These are phyloP conservation scores for Coluber constrictor DNA, from an alignment of 2,797 vertebrate species.

Conservation along the genomic window DNA sequence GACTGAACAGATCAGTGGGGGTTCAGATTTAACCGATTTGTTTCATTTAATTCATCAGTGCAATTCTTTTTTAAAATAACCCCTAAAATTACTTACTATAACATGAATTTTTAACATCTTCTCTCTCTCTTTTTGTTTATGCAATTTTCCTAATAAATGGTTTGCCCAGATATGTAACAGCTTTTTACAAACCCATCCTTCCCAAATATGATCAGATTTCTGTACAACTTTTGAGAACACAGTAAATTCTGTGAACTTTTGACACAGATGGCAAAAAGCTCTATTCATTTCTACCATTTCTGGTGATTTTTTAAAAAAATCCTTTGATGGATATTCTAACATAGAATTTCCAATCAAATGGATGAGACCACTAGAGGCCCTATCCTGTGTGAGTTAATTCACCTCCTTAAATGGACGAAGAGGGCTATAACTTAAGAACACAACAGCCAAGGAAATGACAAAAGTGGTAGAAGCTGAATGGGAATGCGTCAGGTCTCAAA, in stretches of 20 bases:
- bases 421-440: neutral
- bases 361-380: neutral
- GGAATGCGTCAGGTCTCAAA: neutral
- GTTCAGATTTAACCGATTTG: neutral
- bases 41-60: neutral
- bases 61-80: neutral
- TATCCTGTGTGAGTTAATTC: neutral
- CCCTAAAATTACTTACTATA: neutral
- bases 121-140: neutral
- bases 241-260: neutral
- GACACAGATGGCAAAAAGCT: neutral
- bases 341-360: neutral
- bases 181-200: neutral
- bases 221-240: neutral
- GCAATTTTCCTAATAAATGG: neutral
- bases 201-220: neutral
- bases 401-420: neutral
- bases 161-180: neutral
- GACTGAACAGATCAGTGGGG: neutral
- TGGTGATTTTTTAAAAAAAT: neutral
- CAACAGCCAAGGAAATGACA: neutral
- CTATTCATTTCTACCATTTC: neutral
- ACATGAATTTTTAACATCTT: neutral
- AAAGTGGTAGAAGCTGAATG: neutral
- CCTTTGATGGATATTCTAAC: neutral